Base-by-base conservation (phyloP, 1,140 invertebrate genomes). In the Drosophila malerkotliana region DNA sequence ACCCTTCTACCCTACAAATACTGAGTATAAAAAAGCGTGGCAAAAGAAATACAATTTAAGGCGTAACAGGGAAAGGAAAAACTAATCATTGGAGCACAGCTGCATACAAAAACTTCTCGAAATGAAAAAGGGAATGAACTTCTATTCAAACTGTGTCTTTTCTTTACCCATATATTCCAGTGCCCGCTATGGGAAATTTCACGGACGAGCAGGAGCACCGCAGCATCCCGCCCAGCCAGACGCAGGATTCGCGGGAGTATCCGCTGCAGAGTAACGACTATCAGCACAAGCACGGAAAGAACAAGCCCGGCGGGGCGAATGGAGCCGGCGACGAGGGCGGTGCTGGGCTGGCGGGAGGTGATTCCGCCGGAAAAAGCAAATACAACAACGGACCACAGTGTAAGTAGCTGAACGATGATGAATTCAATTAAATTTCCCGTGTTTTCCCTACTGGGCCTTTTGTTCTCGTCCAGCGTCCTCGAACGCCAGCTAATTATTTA, bases 181-280 rank as follows among this genome's bases (percentile, higher is more conserved):
- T 94, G 75, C 92, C 94, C 59, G 94, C 95, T 26, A 92, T 93
- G 77, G 95, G 94, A 78, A 96, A 96, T 93, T 95, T 95, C 91
- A 95, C 94, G 39, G 94, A 94, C 58, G 95, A 95, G 58, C 93
- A 68, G 89, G 91, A 80, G 78, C 89, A 79, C 57, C 53, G 88
- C 44, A 89, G 66, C 49, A 73, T 58, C 47, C 59, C 47, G 28
- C 58, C 82, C 5, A 75, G 76, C 37, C 63, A 48, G 34, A 56
- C 77, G 37, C 82, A 76, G 74, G 93, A 94, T 83, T 93, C 90
- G 74, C 93, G 92, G 62, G 94, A 95, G 90, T 94, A 94, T 93
- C 94, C 94, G 60, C 91, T 95, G 74, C 95, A 95, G 91, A 93
- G 94, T 75, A 94, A 95, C 92, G 94, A 95, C 90, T 94, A 95